phyloP scores from a whole-genome alignment of 1,140 invertebrate genomes.

The Laodelphax striatellus region DNA sequence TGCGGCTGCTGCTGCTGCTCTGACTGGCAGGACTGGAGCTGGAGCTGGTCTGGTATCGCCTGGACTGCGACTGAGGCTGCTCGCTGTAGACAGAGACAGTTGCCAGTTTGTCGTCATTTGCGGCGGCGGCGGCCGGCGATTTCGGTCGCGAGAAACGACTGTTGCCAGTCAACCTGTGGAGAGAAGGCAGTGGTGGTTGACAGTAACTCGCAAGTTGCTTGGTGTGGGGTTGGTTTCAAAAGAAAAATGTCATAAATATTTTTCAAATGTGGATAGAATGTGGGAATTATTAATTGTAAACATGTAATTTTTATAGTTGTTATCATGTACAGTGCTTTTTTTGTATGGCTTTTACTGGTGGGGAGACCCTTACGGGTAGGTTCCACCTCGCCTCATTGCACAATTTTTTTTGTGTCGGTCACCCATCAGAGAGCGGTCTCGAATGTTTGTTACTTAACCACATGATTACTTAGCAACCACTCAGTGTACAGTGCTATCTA shows the following conservation, averaged over 20 bases:
- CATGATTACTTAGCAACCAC: too few species aligned
- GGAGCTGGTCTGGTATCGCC: slow-evolving; percentile 12
- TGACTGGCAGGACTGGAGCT: not conserved
- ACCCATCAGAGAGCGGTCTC: too few species aligned
- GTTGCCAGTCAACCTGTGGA: slow-evolving; percentile 27
- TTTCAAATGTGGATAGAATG: too few species aligned
- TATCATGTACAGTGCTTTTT: too few species aligned
- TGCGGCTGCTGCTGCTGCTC: not conserved
- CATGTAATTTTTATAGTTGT: not conserved
- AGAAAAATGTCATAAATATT: too few species aligned
- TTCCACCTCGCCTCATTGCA: too few species aligned
- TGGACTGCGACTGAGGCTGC: slow-evolving; percentile 30
- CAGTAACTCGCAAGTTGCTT: not conserved
- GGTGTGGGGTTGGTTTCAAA: slow-evolving; percentile 16
- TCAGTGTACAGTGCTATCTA: too few species aligned
- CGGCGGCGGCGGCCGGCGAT: slow-evolving; percentile 23
- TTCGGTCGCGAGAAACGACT: slow-evolving; percentile 33
- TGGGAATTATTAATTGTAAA: too few species aligned
- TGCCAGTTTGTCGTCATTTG: slow-evolving; percentile 31
- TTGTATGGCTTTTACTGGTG: too few species aligned
- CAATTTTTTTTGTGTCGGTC: too few species aligned
- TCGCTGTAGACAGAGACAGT: slow-evolving; percentile 52
- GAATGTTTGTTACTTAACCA: too few species aligned
- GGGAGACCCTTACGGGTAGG: too few species aligned
- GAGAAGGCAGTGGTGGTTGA: slow-evolving; percentile 6